Evolutionary conservation across 2,797 vertebrate species (phyloP), one percentile per base, ranked within the genome.

Genomic region (Garrulus glandarius): DNA sequence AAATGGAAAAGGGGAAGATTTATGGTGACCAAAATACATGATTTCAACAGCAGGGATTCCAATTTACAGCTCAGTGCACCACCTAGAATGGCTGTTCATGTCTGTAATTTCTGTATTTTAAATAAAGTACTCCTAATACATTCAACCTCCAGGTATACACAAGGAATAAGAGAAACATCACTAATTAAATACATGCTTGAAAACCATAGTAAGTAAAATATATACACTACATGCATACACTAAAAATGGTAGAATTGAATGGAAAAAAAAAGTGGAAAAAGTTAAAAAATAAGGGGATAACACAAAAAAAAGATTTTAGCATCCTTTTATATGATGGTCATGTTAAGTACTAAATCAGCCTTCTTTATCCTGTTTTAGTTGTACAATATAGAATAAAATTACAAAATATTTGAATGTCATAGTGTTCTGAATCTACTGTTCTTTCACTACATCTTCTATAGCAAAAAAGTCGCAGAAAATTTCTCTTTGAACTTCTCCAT

Each of bases 401-500:
- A 81, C n/a, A 78, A 81, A 65, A 72, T 65, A 46, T 43, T 67
- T 47, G 22, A 67, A 72, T 65, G n/a, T 43, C 27, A 59, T 22
- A 56, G 69, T 44, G 52, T 63, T 82, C 67, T 65, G 55, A 90
- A 79, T 90, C 26, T 55, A 46, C 41, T 56, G 59, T 36, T 86
- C 55, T 59, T 74, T 64, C 34, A 37, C 29, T 52, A 37, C 49
- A 76, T 72, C 53, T 83, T 87, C 44, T 70, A 36, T 21, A 84
- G 63, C 20, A 83, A 84, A 76, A 71, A 83, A 70, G 27, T 65
- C 6, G 3, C n/a, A 39, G 52, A 70, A 95, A 83, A 84, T 34
- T 91, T 81, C 50, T 71, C 75, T 95, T 95, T 93, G 89, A 91
- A 91, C 65, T 89, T 89, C 67, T 85, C 34, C 19, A 5, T 78